Conservation (phyloP, 2,113 vertebrate species). For the Furnarius figulus region DNA sequence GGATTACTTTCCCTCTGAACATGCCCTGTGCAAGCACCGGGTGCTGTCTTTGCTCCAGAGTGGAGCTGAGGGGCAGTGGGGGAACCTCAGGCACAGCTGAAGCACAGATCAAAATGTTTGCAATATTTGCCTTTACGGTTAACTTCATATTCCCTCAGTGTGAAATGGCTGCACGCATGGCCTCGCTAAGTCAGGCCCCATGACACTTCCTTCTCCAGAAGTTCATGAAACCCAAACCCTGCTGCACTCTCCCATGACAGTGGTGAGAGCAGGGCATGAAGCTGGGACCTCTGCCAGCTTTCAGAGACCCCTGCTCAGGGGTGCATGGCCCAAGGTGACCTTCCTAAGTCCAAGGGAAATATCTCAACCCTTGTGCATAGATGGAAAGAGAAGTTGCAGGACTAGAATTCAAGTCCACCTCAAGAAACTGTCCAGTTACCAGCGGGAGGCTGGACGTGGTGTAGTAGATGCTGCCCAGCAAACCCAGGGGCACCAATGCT, state of each 20-base stretch:
- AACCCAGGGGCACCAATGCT: slow-evolving; percentile 64
- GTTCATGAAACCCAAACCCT: not conserved
- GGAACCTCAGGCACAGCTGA: too few relatives aligned
- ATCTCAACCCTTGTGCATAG: rapidly evolving
- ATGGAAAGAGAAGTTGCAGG: not conserved
- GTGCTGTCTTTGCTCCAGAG: too few relatives aligned
- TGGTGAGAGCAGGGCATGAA: not conserved
- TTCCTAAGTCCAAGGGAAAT: not conserved
- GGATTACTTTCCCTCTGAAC: too few relatives aligned
- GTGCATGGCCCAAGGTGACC: rapidly evolving
- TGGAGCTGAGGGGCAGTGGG: too few relatives aligned
- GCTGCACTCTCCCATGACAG: not conserved
- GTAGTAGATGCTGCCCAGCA: slow-evolving; percentile 67
- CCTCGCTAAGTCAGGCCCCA: not conserved
- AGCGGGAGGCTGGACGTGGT: slow-evolving; percentile 60
- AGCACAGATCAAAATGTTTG: not conserved
- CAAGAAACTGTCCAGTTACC: slow-evolving; percentile 53
- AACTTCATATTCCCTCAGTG: not conserved
- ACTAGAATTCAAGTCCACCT: slow-evolving; percentile 65
- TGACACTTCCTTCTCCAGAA: not conserved
- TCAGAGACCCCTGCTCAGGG: not conserved
- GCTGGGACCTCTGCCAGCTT: not conserved
- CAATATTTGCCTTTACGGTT: slow-evolving; percentile 22
- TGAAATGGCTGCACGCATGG: rapidly evolving
- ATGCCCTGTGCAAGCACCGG: too few relatives aligned